Evolutionary conservation across 1,140 invertebrate genomes (phyloP).

Genomic region (Oryzaephilus surinamensis): DNA sequence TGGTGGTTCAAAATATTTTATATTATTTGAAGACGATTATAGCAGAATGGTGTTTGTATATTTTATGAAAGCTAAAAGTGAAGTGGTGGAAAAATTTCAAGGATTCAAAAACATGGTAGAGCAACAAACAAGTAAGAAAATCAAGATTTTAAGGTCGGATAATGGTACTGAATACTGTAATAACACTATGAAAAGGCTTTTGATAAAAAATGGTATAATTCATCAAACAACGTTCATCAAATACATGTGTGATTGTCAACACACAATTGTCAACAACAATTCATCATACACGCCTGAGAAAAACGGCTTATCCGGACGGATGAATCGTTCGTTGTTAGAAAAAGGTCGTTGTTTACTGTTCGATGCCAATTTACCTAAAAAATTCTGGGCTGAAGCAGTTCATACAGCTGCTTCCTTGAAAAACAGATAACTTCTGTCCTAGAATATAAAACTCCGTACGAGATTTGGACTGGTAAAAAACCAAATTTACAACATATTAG

Average conservation of each 20-base stretch:
- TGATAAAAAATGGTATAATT: slow-evolving; percentile 28
- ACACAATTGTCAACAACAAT: too few relatives aligned
- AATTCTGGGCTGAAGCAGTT: slow-evolving; percentile 37
- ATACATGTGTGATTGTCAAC: too few relatives aligned
- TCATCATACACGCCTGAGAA: slow-evolving; percentile 32
- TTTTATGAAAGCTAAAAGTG: slow-evolving; percentile 29
- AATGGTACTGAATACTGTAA: slow-evolving; percentile 33
- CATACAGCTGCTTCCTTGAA: too few relatives aligned
- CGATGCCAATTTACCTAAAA: slow-evolving; percentile 27
- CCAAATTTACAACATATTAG: slow-evolving; percentile 17
- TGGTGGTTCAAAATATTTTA: slow-evolving; percentile 32
- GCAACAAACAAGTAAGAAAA: slow-evolving; percentile 26
- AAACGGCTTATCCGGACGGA: slow-evolving; percentile 31
- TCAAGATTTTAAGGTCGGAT: slow-evolving; percentile 29
- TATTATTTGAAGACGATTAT: slow-evolving; percentile 37
- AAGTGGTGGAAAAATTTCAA: slow-evolving; percentile 24
- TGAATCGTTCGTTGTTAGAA: slow-evolving; percentile 17
- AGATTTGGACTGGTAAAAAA: slow-evolving; percentile 10
- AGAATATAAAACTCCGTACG: slow-evolving; percentile 2
- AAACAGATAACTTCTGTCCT: slow-evolving; percentile 12
- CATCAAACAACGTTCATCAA: slow-evolving; percentile 30
- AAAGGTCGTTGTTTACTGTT: slow-evolving; percentile 32
- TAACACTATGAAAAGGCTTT: slow-evolving; percentile 18
- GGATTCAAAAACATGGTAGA: slow-evolving; percentile 28
- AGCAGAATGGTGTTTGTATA: slow-evolving; percentile 31